Percentiles rank a stretch among this genome's conserved stretches.
Conservation (phyloP, 2,113 vertebrate species). For the Macaca nemestrina region DNA sequence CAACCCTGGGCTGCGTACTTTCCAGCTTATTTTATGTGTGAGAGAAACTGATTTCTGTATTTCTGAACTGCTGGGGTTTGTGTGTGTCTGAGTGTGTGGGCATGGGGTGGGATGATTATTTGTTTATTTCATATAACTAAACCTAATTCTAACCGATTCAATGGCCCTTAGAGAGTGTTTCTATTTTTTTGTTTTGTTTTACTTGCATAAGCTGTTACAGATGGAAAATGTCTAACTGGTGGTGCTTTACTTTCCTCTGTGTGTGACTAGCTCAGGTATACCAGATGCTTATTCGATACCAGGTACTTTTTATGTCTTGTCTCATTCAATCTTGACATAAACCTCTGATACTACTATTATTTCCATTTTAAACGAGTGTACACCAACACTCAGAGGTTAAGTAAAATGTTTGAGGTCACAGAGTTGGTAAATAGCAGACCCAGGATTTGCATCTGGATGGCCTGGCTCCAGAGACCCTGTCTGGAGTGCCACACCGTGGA, state of each 20-base stretch:
- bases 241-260: neutral
- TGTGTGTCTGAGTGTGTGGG: neutral
- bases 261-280: neutral
- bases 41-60: neutral
- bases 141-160: neutral
- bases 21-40: neutral
- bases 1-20: neutral
- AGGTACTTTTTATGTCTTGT: neutral
- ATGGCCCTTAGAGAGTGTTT: neutral
- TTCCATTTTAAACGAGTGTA: neutral
- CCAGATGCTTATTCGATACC: neutral
- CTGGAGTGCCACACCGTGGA: neutral
- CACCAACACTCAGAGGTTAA: neutral
- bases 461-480: neutral
- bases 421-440: neutral
- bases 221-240: neutral
- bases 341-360: neutral
- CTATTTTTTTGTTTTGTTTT: neutral
- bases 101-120: neutral
- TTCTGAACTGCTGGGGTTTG: neutral
- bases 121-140: neutral
- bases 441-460: neutral
- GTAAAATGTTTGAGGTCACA: neutral
- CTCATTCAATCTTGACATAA: neutral
- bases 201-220: neutral